These are phyloP conservation scores for Drosophila ogumai DNA, from an alignment of 1,140 invertebrate genomes.

Conservation along the genomic window DNA sequence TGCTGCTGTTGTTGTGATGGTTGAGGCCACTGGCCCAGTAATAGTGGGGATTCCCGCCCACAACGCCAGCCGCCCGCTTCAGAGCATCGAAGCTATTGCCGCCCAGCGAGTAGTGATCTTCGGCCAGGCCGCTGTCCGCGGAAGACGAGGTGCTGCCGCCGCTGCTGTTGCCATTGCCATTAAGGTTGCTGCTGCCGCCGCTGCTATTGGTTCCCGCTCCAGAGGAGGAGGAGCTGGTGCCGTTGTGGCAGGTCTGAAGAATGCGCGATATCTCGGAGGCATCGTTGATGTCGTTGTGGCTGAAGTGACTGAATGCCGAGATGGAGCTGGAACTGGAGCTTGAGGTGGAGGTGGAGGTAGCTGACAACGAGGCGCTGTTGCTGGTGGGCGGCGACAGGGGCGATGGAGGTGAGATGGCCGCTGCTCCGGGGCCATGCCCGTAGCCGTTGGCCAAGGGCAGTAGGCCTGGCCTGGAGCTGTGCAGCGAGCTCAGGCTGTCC, in stretches of 20 bases:
- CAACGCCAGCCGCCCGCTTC: constrained; percentile 45
- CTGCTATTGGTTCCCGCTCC: background rate
- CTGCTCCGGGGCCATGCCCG: constrained; percentile 26
- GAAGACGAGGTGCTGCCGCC: background rate
- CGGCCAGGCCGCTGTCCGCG: constrained; percentile 8
- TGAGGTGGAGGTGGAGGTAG: background rate
- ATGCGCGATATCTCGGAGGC: constrained; percentile 84
- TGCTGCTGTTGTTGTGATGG: constrained; percentile 33
- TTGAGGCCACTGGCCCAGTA: constrained; percentile 66
- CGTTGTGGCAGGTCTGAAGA: constrained; percentile 81
- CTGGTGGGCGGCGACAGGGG: constrained; percentile 18
- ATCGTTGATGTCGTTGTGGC: constrained; percentile 83
- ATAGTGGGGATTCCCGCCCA: constrained; percentile 54
- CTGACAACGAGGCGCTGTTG: background rate
- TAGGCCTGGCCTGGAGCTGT: constrained; percentile 39
- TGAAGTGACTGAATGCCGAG: constrained; percentile 54
- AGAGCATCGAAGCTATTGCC: constrained; percentile 66
- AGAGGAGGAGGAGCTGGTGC: constrained; percentile 41
- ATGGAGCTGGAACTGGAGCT: background rate
- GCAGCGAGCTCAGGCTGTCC: constrained; percentile 43
- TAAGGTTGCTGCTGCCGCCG: constrained; percentile 17
- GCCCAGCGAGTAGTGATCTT: constrained; percentile 18
- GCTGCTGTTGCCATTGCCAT: constrained; percentile 42
- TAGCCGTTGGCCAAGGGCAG: constrained; percentile 62
- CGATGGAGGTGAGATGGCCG: constrained; percentile 48